Evolutionary conservation across 2,113 vertebrate species (phyloP).

Genomic region (Actenoides lindsayi): DNA sequence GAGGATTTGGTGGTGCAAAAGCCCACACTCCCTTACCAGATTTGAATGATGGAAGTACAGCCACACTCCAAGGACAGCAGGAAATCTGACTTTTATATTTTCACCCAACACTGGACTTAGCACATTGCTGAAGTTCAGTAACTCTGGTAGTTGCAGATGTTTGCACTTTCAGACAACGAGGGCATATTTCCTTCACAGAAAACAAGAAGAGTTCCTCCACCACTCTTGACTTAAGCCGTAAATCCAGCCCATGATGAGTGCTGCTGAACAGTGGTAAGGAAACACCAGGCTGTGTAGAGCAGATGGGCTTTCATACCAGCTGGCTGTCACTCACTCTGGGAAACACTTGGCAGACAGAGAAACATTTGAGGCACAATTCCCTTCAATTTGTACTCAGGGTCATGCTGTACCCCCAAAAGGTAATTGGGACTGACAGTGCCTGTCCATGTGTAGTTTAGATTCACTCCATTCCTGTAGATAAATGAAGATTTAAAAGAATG

Average conservation of each 20-base stretch:
- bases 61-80: rapidly evolving
- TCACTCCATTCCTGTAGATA: background rate
- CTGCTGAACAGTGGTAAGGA: background rate
- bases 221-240: background rate
- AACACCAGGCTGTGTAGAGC: background rate
- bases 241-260: background rate
- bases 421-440: background rate
- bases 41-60: background rate
- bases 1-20: background rate
- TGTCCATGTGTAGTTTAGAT: background rate
- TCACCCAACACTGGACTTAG: background rate
- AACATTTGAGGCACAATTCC: background rate
- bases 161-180: background rate
- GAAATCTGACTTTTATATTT: background rate
- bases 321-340: background rate
- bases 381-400: background rate
- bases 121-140: background rate
- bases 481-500: background rate
- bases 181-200: background rate
- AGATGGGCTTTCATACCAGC: background rate
- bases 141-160: background rate
- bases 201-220: background rate
- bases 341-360: background rate
- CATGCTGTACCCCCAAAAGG: rapidly evolving
- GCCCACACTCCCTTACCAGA: background rate